Conservation (phyloP, 2,113 vertebrate genomes). For the Sylvia atricapilla region DNA sequence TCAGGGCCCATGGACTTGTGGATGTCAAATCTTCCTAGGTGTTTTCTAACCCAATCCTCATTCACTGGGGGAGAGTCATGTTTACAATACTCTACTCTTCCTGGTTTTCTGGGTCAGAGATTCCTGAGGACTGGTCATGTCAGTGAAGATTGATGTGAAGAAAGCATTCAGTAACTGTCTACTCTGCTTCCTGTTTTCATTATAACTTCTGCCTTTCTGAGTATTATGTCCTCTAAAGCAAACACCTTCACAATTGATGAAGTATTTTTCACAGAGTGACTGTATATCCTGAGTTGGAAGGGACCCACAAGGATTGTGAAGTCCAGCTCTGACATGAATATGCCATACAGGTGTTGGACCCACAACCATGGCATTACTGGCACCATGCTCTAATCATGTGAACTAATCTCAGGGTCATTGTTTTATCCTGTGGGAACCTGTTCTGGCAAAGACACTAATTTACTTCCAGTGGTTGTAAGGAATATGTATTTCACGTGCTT, state of each 20-base stretch:
- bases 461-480: background rate
- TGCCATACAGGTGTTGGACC: background rate
- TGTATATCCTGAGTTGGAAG: background rate
- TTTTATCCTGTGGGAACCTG: background rate
- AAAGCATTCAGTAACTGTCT: background rate
- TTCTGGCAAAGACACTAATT: background rate
- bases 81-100: background rate
- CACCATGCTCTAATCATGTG: background rate
- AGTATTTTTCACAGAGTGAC: background rate
- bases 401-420: background rate
- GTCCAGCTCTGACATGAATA: background rate
- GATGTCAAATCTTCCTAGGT: background rate
- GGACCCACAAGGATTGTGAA: background rate
- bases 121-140: background rate
- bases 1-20: background rate
- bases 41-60: background rate
- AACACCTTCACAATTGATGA: background rate
- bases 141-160: accelerated
- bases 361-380: background rate
- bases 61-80: background rate
- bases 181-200: background rate
- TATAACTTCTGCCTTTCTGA: background rate
- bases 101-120: background rate
- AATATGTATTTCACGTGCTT: background rate
- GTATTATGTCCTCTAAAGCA: background rate